Base-by-base conservation (phyloP, 37 sponge, comb jelly and placozoan species). In the Chondrosia reniformis region DNA sequence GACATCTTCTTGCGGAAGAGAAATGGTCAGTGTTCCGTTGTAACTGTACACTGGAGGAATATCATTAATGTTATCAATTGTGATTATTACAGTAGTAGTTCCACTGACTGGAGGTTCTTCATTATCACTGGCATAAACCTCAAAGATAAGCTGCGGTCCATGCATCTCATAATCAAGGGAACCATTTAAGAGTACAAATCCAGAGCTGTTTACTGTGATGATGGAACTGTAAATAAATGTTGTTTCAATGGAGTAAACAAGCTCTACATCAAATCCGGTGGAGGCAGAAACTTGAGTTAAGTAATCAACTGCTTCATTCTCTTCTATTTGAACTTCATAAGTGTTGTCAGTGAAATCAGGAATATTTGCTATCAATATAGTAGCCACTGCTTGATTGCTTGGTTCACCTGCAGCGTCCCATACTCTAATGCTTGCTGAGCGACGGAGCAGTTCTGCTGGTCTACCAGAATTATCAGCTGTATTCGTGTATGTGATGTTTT, bases 121-220 rank as follows among this genome's bases (percentile, higher is more conserved):
- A n/a, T 45, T 69, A 67, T 87, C 93, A 32, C 84, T 43, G 22
- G 91, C 91, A 77, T 65, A 86, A 73, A 91, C 91, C 3, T 81
- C 74, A 59, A 91, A 80, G 0, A 34, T 25, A 13, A 81, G 21
- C 3, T 45, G 8, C 1, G 76, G n/a, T 12, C 54, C 75, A 17
- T 9, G 41, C 10, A 45, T 65, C 41, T 91, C 91, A 39, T 65
- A 33, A 39, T 91, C 84, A 38, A 91, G 64, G 28, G 73, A 46
- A 9, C 32, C 45, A 15, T 28, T 32, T 22, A 91, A 75, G 65
- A 79, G 84, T 4, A 91, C 61, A 32, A 36, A 81, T 0, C 91
- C 91, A 38, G 81, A 73, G 24, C n/a, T 62, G 45, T 41, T 71
- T 0, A 33, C 33, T 24, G 80, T 46, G 0, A 30, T 32, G 10